phyloP scores from a whole-genome alignment of 2,113 vertebrate species.

The Mirza zaza region DNA sequence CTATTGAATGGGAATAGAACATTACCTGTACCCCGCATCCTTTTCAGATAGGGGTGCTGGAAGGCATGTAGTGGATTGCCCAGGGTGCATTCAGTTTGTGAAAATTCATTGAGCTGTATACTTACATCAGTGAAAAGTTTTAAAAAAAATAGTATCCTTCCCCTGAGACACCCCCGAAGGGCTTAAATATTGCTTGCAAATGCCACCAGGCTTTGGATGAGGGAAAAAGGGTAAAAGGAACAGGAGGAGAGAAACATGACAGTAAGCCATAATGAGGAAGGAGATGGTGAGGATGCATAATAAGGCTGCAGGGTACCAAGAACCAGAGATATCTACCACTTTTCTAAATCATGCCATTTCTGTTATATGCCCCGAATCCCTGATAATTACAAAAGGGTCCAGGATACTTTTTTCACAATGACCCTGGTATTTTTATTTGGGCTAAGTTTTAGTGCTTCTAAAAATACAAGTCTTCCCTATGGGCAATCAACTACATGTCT shows the following conservation, averaged over 20 bases:
- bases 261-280: neutral
- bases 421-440: constrained; percentile 29
- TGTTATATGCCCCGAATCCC: constrained; percentile 14
- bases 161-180: neutral
- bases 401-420: constrained; percentile 23
- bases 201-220: neutral
- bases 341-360: constrained; percentile 22
- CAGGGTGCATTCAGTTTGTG: neutral
- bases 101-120: neutral
- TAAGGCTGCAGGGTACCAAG: neutral
- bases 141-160: neutral
- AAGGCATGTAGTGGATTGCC: too few species aligned
- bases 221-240: neutral
- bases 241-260: neutral
- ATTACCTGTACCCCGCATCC: neutral
- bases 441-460: constrained; percentile 51
- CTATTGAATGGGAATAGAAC: neutral
- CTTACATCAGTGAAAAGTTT: neutral
- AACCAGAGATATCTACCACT: neutral
- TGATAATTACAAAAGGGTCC: constrained; percentile 34
- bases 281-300: neutral
- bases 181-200: neutral
- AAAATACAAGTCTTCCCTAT: constrained; percentile 54
- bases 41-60: neutral
- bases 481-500: constrained; percentile 54